These are phyloP conservation scores for Lepidurus apus DNA, from an alignment of 1,140 invertebrate species.

Conservation along the genomic window DNA sequence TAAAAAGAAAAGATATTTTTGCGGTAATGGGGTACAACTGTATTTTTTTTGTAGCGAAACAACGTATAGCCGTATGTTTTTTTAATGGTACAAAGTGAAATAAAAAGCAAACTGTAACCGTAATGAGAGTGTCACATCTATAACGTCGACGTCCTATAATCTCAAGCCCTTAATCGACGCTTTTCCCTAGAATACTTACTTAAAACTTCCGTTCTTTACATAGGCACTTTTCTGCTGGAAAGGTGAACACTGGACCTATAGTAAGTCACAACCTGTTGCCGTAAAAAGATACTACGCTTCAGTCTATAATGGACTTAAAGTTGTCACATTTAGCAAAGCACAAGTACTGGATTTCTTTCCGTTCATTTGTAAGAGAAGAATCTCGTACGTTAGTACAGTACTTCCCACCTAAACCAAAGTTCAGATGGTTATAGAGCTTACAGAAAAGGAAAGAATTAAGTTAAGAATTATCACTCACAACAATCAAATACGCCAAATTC, in stretches of 20 bases:
- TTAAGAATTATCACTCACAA: conserved; percentile 18
- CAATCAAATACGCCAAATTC: conserved; percentile 26
- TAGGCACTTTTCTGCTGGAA: too few relatives aligned
- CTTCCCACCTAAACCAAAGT: conserved; percentile 26
- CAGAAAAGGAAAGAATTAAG: not conserved
- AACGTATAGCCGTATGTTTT: too few relatives aligned
- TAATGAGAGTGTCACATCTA: too few relatives aligned
- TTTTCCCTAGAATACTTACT: too few relatives aligned
- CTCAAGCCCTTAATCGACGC: too few relatives aligned
- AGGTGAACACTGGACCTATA: too few relatives aligned
- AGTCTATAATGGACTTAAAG: not conserved
- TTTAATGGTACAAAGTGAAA: too few relatives aligned
- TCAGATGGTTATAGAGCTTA: not conserved
- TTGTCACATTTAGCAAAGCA: not conserved
- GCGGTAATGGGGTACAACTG: not conserved
- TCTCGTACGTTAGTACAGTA: conserved; percentile 31
- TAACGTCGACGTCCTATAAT: too few relatives aligned
- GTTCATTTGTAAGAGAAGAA: conserved; percentile 25
- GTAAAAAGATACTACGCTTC: not conserved
- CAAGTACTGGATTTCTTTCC: not conserved
- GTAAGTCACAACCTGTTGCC: too few relatives aligned
- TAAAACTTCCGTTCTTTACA: too few relatives aligned
- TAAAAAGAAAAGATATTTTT: not conserved
- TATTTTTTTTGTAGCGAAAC: too few relatives aligned
- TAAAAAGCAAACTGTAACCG: too few relatives aligned